Base-by-base conservation (phyloP, 2,888 invertebrate species). In the Eupeodes luniger region DNA sequence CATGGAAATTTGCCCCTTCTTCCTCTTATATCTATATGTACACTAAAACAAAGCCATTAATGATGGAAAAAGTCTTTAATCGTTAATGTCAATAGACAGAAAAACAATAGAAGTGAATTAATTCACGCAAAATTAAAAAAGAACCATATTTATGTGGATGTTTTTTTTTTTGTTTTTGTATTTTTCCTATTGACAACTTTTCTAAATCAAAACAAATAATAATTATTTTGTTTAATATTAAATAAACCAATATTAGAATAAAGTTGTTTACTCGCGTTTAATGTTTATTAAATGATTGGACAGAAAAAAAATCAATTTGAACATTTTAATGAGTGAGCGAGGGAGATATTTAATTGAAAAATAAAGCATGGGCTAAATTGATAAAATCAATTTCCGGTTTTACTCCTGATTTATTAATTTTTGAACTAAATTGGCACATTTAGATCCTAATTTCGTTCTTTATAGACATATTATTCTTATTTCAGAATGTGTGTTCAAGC, bases 1-100 rank as follows among this genome's bases (percentile, higher is more conserved):
- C 40, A 9, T 40, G 62, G 2, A 69, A 55, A 55, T 69, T 14
- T 36, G 4, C 27, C 49, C 34, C 67, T 0, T n/a, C n/a, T 27
- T 16, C 19, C 6, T 7, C n/a, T 11, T 11, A 11, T 19, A 16
- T 4, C 2, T 16, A 19, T 40, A 16, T 19, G 44, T 5, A 1
- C 5, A 36, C 16, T 53, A 12, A 53, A 69, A 69, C 66, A 66
- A 66, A 69, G 53, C 40, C 19, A 70, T 70, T 70, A 55, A 55
- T 55, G 55, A 55, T 70, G 40, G 69, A 14, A 40, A 64, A 36
- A 70, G 53, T 70, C 53, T 70, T 55, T 70, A 70, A 44, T 55
- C 70, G 14, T 19, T 19, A 19, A 55, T 70, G 70, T 55, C 70
- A 70, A 55, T 70, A 70, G 1, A 47, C 11, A 55, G 9, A 44